Base-by-base conservation (phyloP, 1,140 invertebrate genomes). In the Drosophila oshimai region DNA sequence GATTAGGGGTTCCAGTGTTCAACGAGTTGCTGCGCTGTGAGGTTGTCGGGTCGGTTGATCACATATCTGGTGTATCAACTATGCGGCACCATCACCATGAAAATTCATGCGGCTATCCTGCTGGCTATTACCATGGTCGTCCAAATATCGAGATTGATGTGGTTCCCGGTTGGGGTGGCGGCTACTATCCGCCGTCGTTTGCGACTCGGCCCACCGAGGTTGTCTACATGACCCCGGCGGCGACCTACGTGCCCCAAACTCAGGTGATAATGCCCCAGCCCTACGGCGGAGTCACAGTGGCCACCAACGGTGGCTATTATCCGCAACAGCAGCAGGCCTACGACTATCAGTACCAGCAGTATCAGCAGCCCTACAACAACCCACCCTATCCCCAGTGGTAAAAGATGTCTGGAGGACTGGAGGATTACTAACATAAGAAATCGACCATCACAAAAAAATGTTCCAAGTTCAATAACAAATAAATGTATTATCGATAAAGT, bases 61-160 rank as follows among this genome's bases (percentile, higher is more conserved):
- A 13, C 7, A 18, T n/a, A 20, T 44, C n/a, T 33, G 17, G 22
- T 7, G 34, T 34, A 64, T 46, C 44, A 72, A 58, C 22, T 54
- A 86, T 86, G 80, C 81, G 81, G 36, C 80, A 79, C 53, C 89
- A 89, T 89, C 80, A 79, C 53, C 89, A 89, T 89, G 86, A 86
- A 58, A 54, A 89, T 89, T 64, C 84, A 57, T 89, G 60, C 72
- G 61, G 76, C 69, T 74, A 49, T 89, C 69, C 72, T 64, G 13
- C 76, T 89, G 60, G 71, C 74, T 75, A 89, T 86, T 61, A 74
- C 79, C 61, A 77, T 89, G 60, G 60, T 89, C 86, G 86, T 70
- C 86, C 86, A 89, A 84, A 84, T 89, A 67, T 89, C 79, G 86
- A 89, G 17, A 77, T 89, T 89, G 86, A 89, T 89, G 70, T 89